Evolutionary conservation across 2,113 vertebrate species (phyloP).

Genomic region (Melanotaenia duboulayi): DNA sequence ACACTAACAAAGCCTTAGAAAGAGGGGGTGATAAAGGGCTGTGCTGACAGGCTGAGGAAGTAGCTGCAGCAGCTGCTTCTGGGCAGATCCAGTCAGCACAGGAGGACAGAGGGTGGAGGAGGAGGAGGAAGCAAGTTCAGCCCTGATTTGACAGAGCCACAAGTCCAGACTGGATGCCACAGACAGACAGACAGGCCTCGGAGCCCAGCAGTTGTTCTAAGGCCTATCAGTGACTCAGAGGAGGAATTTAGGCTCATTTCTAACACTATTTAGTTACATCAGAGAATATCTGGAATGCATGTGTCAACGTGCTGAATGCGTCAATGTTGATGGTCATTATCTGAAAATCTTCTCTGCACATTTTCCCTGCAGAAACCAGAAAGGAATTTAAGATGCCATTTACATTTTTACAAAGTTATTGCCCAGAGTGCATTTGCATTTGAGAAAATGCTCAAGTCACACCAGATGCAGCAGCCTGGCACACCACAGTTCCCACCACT

Average conservation of each 20-base stretch:
- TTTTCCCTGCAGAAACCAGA: constrained; percentile 1
- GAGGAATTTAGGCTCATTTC: constrained; percentile 38
- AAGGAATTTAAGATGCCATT: constrained; percentile 3
- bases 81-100: constrained; percentile 54
- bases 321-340: neutral
- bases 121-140: constrained; percentile 44
- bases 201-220: constrained; percentile 30
- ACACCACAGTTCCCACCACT: constrained; percentile 53
- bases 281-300: constrained; percentile 17
- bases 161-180: constrained; percentile 47
- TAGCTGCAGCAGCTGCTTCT: constrained; percentile 67
- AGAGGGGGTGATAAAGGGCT: constrained; percentile 58
- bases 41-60: constrained; percentile 71
- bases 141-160: constrained; percentile 54
- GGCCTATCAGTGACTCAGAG: constrained; percentile 25
- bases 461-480: constrained; percentile 42
- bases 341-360: neutral
- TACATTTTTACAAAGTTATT: constrained; percentile 30
- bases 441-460: constrained; percentile 34
- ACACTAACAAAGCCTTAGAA: constrained; percentile 47
- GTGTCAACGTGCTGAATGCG: too few relatives aligned
- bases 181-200: constrained; percentile 28
- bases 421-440: constrained; percentile 15
- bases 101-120: constrained; percentile 44
- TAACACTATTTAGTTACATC: constrained; percentile 40